A percentile compares a stretch with the other conserved stretches of the same genome.
These are phyloP conservation scores for Euzetes globulus DNA, from an alignment of 2,888 invertebrate genomes.

Conservation along the genomic window DNA sequence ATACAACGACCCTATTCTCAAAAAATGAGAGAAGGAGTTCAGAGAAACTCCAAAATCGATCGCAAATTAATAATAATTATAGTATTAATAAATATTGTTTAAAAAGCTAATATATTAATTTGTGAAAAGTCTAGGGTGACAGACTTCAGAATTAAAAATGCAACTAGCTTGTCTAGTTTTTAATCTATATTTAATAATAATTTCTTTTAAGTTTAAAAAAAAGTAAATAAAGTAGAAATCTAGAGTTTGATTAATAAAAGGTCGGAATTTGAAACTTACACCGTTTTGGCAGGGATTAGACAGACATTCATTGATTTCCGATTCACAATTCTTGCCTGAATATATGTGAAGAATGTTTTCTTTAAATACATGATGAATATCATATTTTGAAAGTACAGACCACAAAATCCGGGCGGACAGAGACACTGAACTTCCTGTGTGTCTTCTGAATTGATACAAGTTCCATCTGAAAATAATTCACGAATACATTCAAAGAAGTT, in stretches of 20 bases:
- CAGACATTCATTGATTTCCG: slow-evolving; percentile 31
- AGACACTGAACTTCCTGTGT: not conserved
- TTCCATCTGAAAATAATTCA: slow-evolving; percentile 5
- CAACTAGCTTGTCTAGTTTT: too few relatives aligned
- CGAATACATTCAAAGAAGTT: not conserved
- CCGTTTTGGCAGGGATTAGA: slow-evolving; percentile 33
- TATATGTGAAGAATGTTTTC: too few relatives aligned
- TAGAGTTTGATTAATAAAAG: too few relatives aligned
- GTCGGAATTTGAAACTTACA: not conserved
- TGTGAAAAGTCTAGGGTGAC: too few relatives aligned
- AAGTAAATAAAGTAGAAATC: not conserved
- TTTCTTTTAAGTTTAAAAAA: not conserved
- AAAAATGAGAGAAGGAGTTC: not conserved
- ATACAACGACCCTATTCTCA: slow-evolving; percentile 24
- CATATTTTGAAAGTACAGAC: not conserved
- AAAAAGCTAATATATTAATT: not conserved
- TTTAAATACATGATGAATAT: too few relatives aligned
- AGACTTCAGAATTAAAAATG: too few relatives aligned
- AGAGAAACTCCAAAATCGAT: not conserved
- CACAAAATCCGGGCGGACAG: slow-evolving; percentile 26
- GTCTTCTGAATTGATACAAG: not conserved
- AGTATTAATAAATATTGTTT: not conserved
- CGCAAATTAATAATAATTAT: not conserved
- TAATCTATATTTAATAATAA: too few relatives aligned
- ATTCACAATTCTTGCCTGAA: slow-evolving; percentile 28